Evolutionary conservation across 1,140 invertebrate genomes (phyloP).

Genomic region (Drosophila nannoptera): DNA sequence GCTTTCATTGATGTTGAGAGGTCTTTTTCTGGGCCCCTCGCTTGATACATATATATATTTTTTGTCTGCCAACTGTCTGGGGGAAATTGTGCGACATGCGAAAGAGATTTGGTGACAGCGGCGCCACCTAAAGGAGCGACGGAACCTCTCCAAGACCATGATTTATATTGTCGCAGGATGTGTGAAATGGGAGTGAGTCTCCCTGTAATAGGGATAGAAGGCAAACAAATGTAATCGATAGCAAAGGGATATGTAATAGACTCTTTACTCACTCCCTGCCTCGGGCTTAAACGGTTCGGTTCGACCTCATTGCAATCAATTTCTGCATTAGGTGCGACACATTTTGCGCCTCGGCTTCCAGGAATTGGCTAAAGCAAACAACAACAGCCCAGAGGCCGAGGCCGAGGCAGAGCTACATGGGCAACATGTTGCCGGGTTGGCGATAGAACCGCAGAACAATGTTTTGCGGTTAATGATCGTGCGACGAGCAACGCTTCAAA

Average conservation of each 20-base stretch:
- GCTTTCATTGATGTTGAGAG: conserved; percentile 67
- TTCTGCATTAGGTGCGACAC: conserved; percentile 41
- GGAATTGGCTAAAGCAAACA: conserved; percentile 30
- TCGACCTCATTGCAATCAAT: conserved; percentile 19
- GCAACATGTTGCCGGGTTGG: conserved; percentile 55
- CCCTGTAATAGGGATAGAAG: too few species aligned
- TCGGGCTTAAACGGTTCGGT: background rate
- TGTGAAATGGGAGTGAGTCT: background rate
- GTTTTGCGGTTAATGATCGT: conserved; percentile 77
- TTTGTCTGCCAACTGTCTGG: conserved; percentile 66
- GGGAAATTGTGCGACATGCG: conserved; percentile 52
- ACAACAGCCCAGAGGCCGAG: conserved; percentile 20
- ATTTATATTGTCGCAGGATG: conserved; percentile 31
- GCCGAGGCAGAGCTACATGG: background rate
- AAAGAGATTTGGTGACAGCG: conserved; percentile 63
- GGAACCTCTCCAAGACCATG: conserved; percentile 29
- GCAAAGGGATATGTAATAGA: background rate
- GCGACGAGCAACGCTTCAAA: conserved; percentile 53
- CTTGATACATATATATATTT: conserved; percentile 37
- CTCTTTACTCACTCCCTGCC: background rate
- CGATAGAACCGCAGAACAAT: conserved; percentile 50
- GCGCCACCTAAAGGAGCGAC: conserved; percentile 36
- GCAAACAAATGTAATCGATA: background rate
- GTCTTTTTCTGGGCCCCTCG: conserved; percentile 13
- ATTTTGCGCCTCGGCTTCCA: conserved; percentile 46